These are phyloP conservation scores for Nipponacmea schrenckii DNA, from an alignment of 2,888 invertebrate genomes.

Conservation along the genomic window DNA sequence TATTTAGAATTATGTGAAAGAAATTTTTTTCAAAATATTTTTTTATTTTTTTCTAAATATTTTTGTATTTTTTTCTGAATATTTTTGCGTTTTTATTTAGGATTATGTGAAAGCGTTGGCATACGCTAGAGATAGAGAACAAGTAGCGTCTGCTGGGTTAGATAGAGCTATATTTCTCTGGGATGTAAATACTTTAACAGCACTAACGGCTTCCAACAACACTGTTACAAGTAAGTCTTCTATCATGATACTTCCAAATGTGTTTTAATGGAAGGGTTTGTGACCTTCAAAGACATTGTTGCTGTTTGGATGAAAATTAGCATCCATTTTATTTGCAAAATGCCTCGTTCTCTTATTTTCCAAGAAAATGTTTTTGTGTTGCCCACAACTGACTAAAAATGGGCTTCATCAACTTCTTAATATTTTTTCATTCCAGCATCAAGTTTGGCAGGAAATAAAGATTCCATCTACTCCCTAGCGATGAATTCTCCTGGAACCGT, in stretches of 20 bases:
- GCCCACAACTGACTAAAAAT: too few species aligned
- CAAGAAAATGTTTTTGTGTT: too few species aligned
- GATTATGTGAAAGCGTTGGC: conserved; percentile 98
- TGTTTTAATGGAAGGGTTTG: too few species aligned
- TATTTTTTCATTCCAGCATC: conserved; percentile 76
- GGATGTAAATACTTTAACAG: conserved; percentile 98
- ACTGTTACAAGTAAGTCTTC: conserved; percentile 87
- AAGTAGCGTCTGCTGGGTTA: conserved; percentile 91
- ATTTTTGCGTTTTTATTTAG: conserved; percentile 46
- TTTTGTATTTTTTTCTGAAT: background rate
- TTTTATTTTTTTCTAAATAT: too few species aligned
- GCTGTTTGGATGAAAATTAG: too few species aligned
- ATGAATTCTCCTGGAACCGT: conserved; percentile 97
- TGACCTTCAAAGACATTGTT: too few species aligned
- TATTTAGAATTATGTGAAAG: too few species aligned
- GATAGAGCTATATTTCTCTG: conserved; percentile 97
- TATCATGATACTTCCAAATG: too few species aligned
- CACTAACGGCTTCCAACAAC: conserved; percentile 96
- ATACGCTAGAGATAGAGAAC: conserved; percentile 94
- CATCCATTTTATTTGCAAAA: too few species aligned
- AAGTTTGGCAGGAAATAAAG: conserved; percentile 94
- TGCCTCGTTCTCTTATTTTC: too few species aligned
- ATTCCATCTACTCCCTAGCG: conserved; percentile 97
- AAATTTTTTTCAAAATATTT: too few species aligned
- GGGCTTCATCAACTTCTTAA: too few species aligned